These are phyloP conservation scores for Camponotus fellah DNA, from an alignment of 2,888 invertebrate genomes.

Conservation along the genomic window DNA sequence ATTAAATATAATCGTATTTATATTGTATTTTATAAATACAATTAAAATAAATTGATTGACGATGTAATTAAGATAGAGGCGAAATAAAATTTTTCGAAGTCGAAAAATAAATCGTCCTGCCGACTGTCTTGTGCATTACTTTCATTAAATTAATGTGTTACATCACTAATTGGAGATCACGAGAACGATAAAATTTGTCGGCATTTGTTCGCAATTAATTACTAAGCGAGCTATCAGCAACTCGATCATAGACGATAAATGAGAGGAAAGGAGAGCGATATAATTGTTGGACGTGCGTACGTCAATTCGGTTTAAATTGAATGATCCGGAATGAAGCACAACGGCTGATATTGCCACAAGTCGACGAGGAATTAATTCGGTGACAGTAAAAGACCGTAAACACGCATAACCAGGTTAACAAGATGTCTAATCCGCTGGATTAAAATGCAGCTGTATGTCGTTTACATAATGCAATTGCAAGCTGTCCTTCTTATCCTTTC, in stretches of 20 bases:
- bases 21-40: neutral
- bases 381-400: conserved; percentile 5
- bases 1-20: too few relatives aligned
- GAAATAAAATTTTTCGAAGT: neutral
- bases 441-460: conserved; percentile 54
- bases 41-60: neutral
- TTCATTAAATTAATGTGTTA: neutral
- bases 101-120: neutral
- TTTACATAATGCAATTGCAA: conserved; percentile 61
- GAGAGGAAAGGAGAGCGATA: conserved; percentile 45
- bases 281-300: conserved; percentile 56
- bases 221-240: neutral
- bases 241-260: conserved; percentile 35
- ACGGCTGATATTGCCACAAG: conserved; percentile 53
- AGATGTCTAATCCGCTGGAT: conserved; percentile 51
- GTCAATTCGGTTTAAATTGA: conserved; percentile 64
- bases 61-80: neutral
- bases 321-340: conserved; percentile 47
- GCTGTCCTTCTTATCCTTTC: conserved; percentile 9
- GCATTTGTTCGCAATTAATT: conserved; percentile 23
- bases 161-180: conserved; percentile 5
- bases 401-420: conserved; percentile 64
- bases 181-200: neutral
- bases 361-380: conserved; percentile 63
- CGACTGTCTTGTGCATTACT: neutral